These are phyloP conservation scores for Styela plicata DNA, from an alignment of 23 tunicate species.

Conservation along the genomic window DNA sequence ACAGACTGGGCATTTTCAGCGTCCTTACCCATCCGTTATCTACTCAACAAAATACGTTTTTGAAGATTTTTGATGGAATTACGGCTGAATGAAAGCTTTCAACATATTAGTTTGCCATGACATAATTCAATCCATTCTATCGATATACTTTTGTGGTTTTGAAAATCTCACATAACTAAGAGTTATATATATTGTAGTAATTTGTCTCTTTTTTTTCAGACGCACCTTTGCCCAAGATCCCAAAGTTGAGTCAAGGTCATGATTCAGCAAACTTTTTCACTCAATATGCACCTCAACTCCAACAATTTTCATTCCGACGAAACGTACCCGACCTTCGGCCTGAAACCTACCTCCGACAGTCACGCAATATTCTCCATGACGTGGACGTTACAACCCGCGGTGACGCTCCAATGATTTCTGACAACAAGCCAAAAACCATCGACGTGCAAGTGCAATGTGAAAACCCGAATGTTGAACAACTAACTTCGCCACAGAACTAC, in stretches of 20 bases:
- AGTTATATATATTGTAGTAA: no score
- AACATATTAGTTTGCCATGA: no score
- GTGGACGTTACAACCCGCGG: not conserved
- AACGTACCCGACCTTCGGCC: not conserved
- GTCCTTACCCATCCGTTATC: no score
- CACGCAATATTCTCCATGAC: not conserved
- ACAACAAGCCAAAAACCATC: slow-evolving; percentile 20
- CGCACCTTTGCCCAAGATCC: not conserved
- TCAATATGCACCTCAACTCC: not conserved
- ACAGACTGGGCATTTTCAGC: no score
- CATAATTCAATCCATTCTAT: no score
- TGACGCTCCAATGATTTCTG: not conserved
- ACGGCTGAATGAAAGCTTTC: no score
- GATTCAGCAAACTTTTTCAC: not conserved
- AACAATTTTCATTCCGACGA: not conserved
- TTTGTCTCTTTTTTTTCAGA: not conserved
- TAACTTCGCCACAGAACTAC: not conserved
- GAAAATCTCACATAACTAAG: no score
- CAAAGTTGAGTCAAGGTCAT: not conserved
- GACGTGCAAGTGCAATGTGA: slow-evolving; percentile 77
- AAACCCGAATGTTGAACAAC: slow-evolving; percentile 47
- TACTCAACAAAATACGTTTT: no score
- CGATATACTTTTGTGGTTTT: no score
- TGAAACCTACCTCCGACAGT: not conserved
- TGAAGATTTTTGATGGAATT: no score